A percentile compares a stretch with the other conserved stretches of the same genome.
Conservation (phyloP, 2,113 vertebrate genomes). For the Pangasianodon hypophthalmus region DNA sequence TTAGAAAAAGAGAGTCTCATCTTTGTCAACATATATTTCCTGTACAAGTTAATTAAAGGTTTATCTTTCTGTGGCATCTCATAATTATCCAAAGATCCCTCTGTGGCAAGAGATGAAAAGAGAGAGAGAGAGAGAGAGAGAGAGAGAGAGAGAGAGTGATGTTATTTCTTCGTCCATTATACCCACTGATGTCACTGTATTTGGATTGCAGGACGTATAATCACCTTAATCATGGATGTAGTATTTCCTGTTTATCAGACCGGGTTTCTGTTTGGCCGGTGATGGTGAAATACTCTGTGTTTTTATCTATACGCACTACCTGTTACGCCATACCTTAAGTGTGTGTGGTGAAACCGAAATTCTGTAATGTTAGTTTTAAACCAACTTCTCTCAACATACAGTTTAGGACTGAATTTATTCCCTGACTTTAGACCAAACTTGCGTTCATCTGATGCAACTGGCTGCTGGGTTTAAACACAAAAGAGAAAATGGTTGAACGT, state of each 20-base stretch:
- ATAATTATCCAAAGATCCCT: slow-evolving; percentile 67
- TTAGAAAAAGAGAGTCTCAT: background rate
- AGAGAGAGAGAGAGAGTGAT: background rate
- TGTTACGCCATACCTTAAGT: background rate
- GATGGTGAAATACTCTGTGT: background rate
- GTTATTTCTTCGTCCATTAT: slow-evolving; percentile 13
- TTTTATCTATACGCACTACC: background rate
- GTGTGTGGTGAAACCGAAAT: background rate
- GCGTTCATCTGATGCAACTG: background rate
- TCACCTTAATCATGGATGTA: background rate
- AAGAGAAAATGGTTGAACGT: background rate
- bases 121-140: slow-evolving; percentile 21
- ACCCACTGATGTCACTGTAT: background rate
- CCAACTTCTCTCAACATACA: background rate
- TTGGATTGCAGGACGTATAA: background rate
- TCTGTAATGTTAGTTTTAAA: background rate
- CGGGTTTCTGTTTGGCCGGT: background rate
- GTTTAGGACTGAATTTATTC: background rate
- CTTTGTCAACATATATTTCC: slow-evolving; percentile 59
- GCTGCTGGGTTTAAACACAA: background rate
- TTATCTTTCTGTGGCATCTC: slow-evolving; percentile 67
- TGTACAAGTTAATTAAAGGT: slow-evolving; percentile 74
- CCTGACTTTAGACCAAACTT: background rate
- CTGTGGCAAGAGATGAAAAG: slow-evolving; percentile 33
- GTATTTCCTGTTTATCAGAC: background rate